phyloP scores from a whole-genome alignment of 92 coral and sea anemone genomes.

The Meandrina meandrites region DNA sequence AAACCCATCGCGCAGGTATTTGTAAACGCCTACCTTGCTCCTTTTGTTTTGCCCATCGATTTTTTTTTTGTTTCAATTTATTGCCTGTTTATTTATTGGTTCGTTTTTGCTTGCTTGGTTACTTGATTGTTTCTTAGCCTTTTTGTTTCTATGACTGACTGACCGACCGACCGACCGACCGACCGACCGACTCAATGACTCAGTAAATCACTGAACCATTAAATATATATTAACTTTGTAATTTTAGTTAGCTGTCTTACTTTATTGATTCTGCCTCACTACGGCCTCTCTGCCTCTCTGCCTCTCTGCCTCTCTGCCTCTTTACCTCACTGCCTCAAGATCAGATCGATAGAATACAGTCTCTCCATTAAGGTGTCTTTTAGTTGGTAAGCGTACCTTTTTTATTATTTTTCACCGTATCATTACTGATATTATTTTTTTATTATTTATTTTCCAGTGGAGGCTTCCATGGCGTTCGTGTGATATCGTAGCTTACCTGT shows the following conservation, averaged over 20 bases:
- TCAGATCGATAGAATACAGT: no score
- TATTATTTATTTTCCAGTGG: conserved; percentile 52
- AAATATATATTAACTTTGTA: no score
- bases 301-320: no score
- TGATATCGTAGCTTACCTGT: conserved; percentile 60
- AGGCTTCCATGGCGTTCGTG: conserved; percentile 57
- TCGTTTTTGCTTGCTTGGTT: not conserved
- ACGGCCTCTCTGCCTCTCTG: no score
- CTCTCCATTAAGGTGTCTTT: no score
- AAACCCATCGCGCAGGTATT: conserved; percentile 50
- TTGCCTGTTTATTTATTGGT: not conserved
- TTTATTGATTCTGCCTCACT: no score
- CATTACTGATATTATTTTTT: not conserved
- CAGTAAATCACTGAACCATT: not conserved
- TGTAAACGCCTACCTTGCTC: not conserved
- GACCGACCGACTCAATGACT: not conserved
- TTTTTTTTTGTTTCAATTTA: not conserved
- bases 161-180: not conserved
- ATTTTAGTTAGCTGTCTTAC: no score
- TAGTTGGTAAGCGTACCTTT: no score
- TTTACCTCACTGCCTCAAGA: no score
- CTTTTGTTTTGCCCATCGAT: not conserved
- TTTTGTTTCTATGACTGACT: not conserved
- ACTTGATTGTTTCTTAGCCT: not conserved
- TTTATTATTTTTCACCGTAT: no score